Evolutionary conservation across 2,113 vertebrate genomes (phyloP).

Genomic region (Hucho hucho): DNA sequence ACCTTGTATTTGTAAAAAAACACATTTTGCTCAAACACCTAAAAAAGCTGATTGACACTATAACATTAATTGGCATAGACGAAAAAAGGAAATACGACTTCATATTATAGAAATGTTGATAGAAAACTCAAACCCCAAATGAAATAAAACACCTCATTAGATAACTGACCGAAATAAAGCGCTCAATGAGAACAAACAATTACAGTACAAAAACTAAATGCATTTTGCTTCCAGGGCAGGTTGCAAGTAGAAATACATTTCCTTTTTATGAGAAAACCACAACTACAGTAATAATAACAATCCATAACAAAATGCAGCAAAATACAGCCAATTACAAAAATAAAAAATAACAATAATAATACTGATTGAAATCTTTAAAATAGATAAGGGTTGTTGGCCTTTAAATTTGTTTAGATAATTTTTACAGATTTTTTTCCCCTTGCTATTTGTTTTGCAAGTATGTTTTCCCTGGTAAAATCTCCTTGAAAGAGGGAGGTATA

Average conservation of each 20-base stretch:
- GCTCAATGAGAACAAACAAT: constrained; percentile 75
- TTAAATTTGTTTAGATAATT: constrained; percentile 30
- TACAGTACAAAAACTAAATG: constrained; percentile 78
- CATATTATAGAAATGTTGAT: constrained; percentile 81
- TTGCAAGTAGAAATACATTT: constrained; percentile 70
- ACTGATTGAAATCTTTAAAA: constrained; percentile 55
- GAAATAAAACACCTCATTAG: constrained; percentile 76
- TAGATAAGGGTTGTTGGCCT: constrained; percentile 47
- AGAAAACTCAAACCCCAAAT: constrained; percentile 71
- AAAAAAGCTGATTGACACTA: constrained; percentile 83
- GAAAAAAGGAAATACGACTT: constrained; percentile 75
- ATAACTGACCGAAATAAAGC: constrained; percentile 74
- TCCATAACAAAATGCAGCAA: constrained; percentile 75
- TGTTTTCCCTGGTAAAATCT: constrained; percentile 41
- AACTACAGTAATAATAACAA: constrained; percentile 60
- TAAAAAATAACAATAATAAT: constrained; percentile 62
- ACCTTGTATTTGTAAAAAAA: constrained; percentile 86
- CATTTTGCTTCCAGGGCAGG: constrained; percentile 76
- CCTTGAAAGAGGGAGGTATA: constrained; percentile 46
- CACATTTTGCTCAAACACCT: constrained; percentile 86
- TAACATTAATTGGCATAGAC: constrained; percentile 85
- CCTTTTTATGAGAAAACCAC: constrained; percentile 73
- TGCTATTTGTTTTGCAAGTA: constrained; percentile 48
- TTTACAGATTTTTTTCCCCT: constrained; percentile 38
- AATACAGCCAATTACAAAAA: constrained; percentile 73